phyloP scores from a whole-genome alignment of 2,888 invertebrate species.

The Synergus laeviventris region DNA sequence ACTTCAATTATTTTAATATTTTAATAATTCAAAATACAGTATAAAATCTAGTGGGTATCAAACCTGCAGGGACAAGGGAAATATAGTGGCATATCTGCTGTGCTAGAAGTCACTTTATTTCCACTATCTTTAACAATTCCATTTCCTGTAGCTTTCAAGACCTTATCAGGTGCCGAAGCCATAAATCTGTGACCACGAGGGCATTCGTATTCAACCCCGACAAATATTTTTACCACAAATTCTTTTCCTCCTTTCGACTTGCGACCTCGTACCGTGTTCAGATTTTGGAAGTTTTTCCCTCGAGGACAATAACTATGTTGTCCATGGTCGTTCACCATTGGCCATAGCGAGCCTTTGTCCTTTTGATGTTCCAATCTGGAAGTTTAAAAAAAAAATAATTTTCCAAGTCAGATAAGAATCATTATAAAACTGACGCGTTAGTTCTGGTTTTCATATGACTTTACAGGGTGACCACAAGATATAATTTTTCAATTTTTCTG shows the following conservation, averaged over 20 bases:
- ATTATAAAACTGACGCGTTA: background rate
- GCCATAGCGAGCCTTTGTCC: constrained; percentile 74
- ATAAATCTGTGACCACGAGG: constrained; percentile 97
- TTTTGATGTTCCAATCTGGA: constrained; percentile 74
- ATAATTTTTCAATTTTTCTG: too few relatives aligned
- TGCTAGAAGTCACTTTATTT: constrained; percentile 85
- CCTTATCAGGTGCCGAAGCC: constrained; percentile 90
- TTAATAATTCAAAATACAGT: background rate
- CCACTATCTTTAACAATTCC: constrained; percentile 89
- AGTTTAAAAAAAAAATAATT: background rate
- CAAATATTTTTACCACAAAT: constrained; percentile 88
- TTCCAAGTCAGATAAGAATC: background rate
- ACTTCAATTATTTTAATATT: background rate
- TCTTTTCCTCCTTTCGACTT: constrained; percentile 76
- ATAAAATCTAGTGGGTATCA: constrained; percentile 40
- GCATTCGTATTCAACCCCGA: constrained; percentile 98
- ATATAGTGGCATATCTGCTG: constrained; percentile 92
- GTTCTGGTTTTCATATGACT: too few relatives aligned
- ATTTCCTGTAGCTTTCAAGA: constrained; percentile 85
- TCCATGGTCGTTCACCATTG: constrained; percentile 70
- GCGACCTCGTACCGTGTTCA: constrained; percentile 71
- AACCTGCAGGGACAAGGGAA: constrained; percentile 90
- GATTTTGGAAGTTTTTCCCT: constrained; percentile 71
- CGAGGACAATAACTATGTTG: constrained; percentile 66
- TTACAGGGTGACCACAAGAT: too few relatives aligned